phyloP scores from a whole-genome alignment of 2,888 invertebrate genomes.

The Amitus sp. region DNA sequence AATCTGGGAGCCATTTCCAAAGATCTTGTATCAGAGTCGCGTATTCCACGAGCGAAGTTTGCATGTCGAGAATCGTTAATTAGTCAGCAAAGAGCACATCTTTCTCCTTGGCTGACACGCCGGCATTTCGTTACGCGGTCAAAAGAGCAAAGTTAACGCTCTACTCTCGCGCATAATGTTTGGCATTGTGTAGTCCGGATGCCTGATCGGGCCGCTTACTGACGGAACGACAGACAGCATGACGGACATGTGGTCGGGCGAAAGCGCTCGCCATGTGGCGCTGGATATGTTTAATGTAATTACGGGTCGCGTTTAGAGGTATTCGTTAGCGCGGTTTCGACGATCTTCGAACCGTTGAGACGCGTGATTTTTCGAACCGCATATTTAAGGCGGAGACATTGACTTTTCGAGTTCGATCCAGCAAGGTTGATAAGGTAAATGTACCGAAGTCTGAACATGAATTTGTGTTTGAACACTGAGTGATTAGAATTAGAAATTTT shows the following conservation, averaged over 20 bases:
- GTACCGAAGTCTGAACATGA: too few species aligned
- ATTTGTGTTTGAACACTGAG: too few species aligned
- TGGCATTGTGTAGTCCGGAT: slow-evolving; percentile 42
- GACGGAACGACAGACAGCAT: slow-evolving; percentile 39
- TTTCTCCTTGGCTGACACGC: slow-evolving; percentile 14
- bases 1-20: not conserved
- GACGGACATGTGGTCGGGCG: slow-evolving; percentile 40
- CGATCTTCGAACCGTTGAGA: slow-evolving; percentile 35
- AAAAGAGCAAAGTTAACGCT: slow-evolving; percentile 37
- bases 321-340: slow-evolving; percentile 42
- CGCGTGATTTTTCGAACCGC: slow-evolving; percentile 34
- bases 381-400: not conserved
- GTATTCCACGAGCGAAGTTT: too few species aligned
- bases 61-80: not conserved
- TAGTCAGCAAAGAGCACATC: not conserved
- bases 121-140: slow-evolving; percentile 31
- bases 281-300: slow-evolving; percentile 42
- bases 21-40: not conserved
- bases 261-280: slow-evolving; percentile 42
- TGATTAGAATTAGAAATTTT: too few species aligned
- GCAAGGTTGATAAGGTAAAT: not conserved
- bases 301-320: slow-evolving; percentile 44
- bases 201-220: slow-evolving; percentile 37
- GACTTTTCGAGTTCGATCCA: not conserved
- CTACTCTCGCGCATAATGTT: slow-evolving; percentile 41